Evolutionary conservation across 1,140 invertebrate species (phyloP), one percentile per base, ranked within the genome.

Genomic region (Eueides isabella): DNA sequence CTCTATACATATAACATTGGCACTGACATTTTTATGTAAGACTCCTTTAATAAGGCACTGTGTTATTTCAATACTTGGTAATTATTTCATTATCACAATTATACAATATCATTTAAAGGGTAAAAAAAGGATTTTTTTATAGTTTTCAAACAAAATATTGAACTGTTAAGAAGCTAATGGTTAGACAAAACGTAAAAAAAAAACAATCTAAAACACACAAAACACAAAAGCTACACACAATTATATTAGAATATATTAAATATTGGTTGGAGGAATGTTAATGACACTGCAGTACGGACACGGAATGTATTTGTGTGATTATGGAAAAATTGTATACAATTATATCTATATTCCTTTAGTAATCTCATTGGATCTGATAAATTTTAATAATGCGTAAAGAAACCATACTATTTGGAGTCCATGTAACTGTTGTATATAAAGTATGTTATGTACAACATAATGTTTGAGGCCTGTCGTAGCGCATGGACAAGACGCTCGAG

Each of bases 171-270:
- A 77, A 85, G 84, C 82, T 80, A 26, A 76, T 73, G 78, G 79
- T 85, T 82, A 82, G 74, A 72, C 63, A 77, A 76, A 82, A 68
- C 77, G 74, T 80, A 76, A 31, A 38, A 76, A 31, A 38, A 84
- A 78, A 81, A 77, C 76, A 76, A 77, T 79, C 65, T 79, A 85
- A 80, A 80, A 82, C 65, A 55, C 84, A 85, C 79, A 82, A 82
- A 76, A 64, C 79, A 79, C 81, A 84, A 78, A 80, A 77, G 75
- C 75, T 74, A 70, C 61, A 69, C 67, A 41, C 28, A 14, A 33
- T 55, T 26, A 55, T 55, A 55, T 71, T 41, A 71, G n/a, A 66
- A 61, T 19, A 62, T 31, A 19, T 62, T 64, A 33, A 44, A 66
- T 61, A 61, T 72, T 35, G 63, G 55, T 41, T 26, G 48, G 28